Evolutionary conservation across 2,113 vertebrate species (phyloP), one percentile per base, ranked within the genome.

Genomic region (Campylorhamphus procurvoides): DNA sequence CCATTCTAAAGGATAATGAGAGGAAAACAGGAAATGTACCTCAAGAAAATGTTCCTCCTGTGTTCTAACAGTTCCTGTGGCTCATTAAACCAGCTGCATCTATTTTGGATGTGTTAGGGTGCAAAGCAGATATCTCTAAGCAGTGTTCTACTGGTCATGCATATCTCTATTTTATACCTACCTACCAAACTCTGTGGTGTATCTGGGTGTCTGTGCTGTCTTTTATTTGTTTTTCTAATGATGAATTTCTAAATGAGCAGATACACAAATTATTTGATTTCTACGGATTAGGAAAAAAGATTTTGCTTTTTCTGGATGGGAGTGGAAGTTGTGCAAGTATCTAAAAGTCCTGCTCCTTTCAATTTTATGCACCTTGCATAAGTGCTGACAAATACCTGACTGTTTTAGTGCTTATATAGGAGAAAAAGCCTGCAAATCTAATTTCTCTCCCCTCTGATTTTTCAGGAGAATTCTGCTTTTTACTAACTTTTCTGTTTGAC

Each of bases 301-400:
- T 64, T 87, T 46, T 63, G 4, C 4, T 67, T 63, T 60, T 60
- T 82, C 29, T 68, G 18, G 9, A 16, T 73, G 29, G 7, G 47
- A 84, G 4, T 33, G 29, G 18, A 73, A 78, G 4, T 19, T 9
- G 12, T 58, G 4, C 15, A 58, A 84, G 4, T 85, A 18, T 8
- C 24, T 56, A 52, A 60, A 76, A 69, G 27, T 29, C 3, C 6
- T 68, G 14, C 9, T 28, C 46, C 37, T 88, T 74, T 56, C 29
- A 27, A 8, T 66, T 82, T 22, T 81, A 35, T 47, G 28, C 4
- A 33, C 12, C 22, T 84, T 0, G 0, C 23, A 59, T 14, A 46
- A 69, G 55, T 23, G 42, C 28, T 63, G 44, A 29, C 6, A 75
- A 81, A 52, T 42, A 84, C 1, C 17, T 66, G 24, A 40, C 16